Percentiles rank a stretch among this genome's conserved stretches.
phyloP scores from a whole-genome alignment of 2,113 vertebrate genomes.

The Ptilorrhoa leucosticta region DNA sequence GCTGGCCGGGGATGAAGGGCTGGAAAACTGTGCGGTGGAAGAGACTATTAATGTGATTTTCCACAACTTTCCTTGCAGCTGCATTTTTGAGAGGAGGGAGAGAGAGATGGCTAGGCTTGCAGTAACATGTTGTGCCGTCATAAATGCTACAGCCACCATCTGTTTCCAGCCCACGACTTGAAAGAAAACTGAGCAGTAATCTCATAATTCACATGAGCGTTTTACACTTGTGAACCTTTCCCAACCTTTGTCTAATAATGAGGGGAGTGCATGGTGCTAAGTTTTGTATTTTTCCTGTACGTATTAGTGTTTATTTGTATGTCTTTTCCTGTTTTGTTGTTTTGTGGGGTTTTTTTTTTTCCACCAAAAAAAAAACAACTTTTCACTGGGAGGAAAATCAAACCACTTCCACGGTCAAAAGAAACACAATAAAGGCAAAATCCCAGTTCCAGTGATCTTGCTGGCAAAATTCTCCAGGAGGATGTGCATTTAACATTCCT shows the following conservation, averaged over 20 bases:
- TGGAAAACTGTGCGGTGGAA: conserved; percentile 46
- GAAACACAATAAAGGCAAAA: background rate
- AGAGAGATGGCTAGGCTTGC: conserved; percentile 47
- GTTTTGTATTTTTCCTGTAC: conserved; percentile 54
- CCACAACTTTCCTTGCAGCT: conserved; percentile 59
- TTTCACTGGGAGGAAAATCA: conserved; percentile 8
- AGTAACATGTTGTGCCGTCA: conserved; percentile 57
- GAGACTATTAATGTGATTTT: conserved; percentile 64
- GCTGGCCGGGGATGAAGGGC: conserved; percentile 50
- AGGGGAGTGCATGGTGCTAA: conserved; percentile 46
- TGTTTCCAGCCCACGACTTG: conserved; percentile 61
- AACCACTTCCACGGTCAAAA: background rate
- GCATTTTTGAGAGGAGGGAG: conserved; percentile 52
- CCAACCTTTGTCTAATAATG: conserved; percentile 46
- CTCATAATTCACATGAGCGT: conserved; percentile 49
- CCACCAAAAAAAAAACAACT: background rate
- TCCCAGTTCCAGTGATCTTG: background rate
- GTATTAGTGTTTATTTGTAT: conserved; percentile 50
- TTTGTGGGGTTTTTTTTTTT: background rate
- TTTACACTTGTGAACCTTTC: conserved; percentile 50
- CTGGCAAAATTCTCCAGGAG: background rate
- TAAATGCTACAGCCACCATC: conserved; percentile 61
- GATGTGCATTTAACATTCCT: conserved; percentile 10
- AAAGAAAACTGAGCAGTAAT: conserved; percentile 67
- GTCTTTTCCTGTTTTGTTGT: conserved; percentile 33